phyloP scores from a whole-genome alignment of 2,113 vertebrate genomes.

The Engystomops pustulosus region DNA sequence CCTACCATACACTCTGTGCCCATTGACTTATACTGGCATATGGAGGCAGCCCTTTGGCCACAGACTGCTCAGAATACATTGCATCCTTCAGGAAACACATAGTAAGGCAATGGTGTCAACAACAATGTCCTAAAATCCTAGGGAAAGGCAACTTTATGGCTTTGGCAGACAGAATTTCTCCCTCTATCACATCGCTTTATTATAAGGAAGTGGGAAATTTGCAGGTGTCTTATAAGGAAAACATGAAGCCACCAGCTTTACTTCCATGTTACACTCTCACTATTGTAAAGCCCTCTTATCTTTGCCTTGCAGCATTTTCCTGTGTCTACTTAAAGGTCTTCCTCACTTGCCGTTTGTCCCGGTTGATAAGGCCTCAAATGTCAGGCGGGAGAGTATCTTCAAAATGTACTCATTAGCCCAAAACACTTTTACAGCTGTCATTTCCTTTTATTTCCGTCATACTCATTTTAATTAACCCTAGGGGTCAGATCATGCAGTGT shows the following conservation, averaged over 20 bases:
- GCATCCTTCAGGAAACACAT: too few species aligned
- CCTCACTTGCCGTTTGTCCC: conserved; percentile 14
- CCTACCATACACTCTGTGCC: too few species aligned
- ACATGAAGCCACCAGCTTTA: not conserved
- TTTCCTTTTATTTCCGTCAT: not conserved
- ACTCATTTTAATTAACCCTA: not conserved
- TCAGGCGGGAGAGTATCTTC: not conserved
- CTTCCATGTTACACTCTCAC: not conserved
- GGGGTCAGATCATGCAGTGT: not conserved
- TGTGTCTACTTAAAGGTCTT: conserved; percentile 5
- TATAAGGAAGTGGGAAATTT: not conserved
- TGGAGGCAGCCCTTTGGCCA: too few species aligned
- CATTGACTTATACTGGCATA: too few species aligned
- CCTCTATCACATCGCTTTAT: too few species aligned
- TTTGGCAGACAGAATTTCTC: too few species aligned
- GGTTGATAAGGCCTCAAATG: conserved; percentile 11
- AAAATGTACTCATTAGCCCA: not conserved
- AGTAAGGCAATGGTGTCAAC: too few species aligned
- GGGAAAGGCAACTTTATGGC: too few species aligned
- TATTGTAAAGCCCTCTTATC: not conserved
- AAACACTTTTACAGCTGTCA: not conserved
- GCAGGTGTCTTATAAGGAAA: not conserved
- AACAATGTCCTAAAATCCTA: too few species aligned
- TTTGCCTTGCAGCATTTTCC: conserved; percentile 16
- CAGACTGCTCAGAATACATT: too few species aligned